Evolutionary conservation across 2,113 vertebrate species (phyloP), one percentile per base, ranked within the genome.

Genomic region (Calyptomena viridis): DNA sequence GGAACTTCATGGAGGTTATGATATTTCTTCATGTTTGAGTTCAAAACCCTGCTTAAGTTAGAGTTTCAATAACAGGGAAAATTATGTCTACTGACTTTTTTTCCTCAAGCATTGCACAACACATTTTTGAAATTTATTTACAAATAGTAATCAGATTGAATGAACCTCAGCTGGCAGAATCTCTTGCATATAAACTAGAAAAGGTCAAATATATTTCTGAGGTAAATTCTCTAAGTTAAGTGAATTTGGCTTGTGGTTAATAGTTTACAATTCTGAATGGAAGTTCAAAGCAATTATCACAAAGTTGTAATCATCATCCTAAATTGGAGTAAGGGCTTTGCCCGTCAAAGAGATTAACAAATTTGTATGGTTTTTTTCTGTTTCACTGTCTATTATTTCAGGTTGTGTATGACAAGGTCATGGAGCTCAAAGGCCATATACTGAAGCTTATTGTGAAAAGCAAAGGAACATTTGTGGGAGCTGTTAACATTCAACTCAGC

Each of bases 381-480:
- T 78, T 89, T 88, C 72, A 31, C 33, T 67, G 0, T 69, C 4
- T 93, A 12, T 44, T 24, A 37, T 96, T 97, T 94, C 87, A 99
- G 99, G 92, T 99, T 81, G 98, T 98, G 8, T 98, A 98, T 68
- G 79, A 84, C 21, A 79, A 79, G 30, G 97, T 99, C 66, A 80
- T 82, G 1, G 93, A 97, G 27, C 97, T 98, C 49, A 87, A 97
- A 62, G 98, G 98, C 86, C 97, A 18, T 37, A 69, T 98, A 35
- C 97, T 99, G 96, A 98, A 98, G 91, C 97, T 99, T 39, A 97
- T 97, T 12, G 98, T 99, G 90, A 98, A 98, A 95, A 99, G 98
- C 95, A 98, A 94, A 96, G 98, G 97, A 75, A 67, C 75, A 2
- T 98, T 98, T 42, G 94, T 99, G 81, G 98, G 98, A 74, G 98